Conservation (phyloP, 2,888 invertebrate species). For the Eulithis testata region DNA sequence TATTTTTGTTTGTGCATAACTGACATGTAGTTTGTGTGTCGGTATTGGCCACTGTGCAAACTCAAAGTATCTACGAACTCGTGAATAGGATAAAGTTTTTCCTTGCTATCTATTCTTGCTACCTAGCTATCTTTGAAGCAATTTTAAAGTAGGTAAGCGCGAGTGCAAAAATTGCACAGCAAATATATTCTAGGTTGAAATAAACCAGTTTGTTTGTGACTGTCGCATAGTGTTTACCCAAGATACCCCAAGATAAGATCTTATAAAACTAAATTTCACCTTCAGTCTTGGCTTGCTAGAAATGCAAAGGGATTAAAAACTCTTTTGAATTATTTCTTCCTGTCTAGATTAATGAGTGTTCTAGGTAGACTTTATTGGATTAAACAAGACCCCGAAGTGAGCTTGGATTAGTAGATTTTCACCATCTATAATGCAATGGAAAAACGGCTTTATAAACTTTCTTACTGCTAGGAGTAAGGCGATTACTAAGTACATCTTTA, state of each 20-base stretch:
- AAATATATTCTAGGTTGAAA: conserved; percentile 36
- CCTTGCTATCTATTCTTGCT: conserved; percentile 14
- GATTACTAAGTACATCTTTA: too few relatives aligned
- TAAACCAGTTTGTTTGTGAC: conserved; percentile 38
- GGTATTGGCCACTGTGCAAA: too few relatives aligned
- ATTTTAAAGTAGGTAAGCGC: neutral
- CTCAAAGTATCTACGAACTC: neutral
- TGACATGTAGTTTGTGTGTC: too few relatives aligned
- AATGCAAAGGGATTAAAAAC: conserved; percentile 5
- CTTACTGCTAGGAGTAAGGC: too few relatives aligned
- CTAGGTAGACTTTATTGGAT: conserved; percentile 34
- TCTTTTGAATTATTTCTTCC: conserved; percentile 23
- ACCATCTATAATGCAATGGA: conserved; percentile 37
- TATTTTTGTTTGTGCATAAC: too few relatives aligned
- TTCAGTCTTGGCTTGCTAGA: conserved; percentile 17
- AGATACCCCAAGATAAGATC: neutral
- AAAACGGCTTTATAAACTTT: conserved; percentile 9
- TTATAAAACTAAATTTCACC: conserved; percentile 15
- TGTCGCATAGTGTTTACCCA: conserved; percentile 34
- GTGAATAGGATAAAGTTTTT: conserved; percentile 16
- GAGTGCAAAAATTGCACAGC: conserved; percentile 1
- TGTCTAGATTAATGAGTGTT: conserved; percentile 29
- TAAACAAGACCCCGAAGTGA: conserved; percentile 22
- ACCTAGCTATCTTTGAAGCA: neutral
- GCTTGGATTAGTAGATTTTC: conserved; percentile 32